phyloP scores from a whole-genome alignment of 2,888 invertebrate species.

The Amorpha juglandis region DNA sequence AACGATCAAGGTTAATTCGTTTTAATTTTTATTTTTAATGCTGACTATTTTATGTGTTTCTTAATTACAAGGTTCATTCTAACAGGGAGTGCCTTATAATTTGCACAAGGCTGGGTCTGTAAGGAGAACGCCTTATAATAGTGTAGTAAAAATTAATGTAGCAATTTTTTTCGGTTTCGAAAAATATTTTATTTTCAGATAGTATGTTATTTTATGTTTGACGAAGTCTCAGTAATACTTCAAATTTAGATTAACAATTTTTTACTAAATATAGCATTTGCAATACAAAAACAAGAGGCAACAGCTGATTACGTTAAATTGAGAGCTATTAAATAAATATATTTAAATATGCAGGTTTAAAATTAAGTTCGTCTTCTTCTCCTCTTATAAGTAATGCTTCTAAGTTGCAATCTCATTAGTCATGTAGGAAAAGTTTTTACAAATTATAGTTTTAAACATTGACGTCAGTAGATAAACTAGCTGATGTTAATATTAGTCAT shows the following conservation, averaged over 20 bases:
- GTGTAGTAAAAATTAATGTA: background rate
- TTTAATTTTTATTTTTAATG: constrained; percentile 23
- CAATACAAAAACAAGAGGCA: background rate
- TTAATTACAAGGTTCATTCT: constrained; percentile 9
- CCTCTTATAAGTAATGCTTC: background rate
- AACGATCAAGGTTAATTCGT: constrained; percentile 24
- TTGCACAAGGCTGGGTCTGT: background rate
- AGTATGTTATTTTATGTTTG: no score
- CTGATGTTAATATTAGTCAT: constrained; percentile 11
- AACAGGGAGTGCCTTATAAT: background rate
- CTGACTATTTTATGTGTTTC: constrained; percentile 9
- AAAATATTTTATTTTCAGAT: no score
- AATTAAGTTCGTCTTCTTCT: background rate
- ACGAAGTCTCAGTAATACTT: no score
- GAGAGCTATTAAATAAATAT: no score
- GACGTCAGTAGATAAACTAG: constrained; percentile 17
- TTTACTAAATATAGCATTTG: background rate
- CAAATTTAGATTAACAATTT: no score
- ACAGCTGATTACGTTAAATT: background rate
- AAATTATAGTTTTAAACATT: background rate
- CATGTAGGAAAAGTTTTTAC: constrained; percentile 10
- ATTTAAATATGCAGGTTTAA: background rate
- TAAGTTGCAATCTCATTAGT: background rate
- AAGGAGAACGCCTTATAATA: background rate
- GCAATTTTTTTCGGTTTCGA: no score